These are phyloP conservation scores for Petrolisthes manimaculis DNA, from an alignment of 2,888 invertebrate species.

Conservation along the genomic window DNA sequence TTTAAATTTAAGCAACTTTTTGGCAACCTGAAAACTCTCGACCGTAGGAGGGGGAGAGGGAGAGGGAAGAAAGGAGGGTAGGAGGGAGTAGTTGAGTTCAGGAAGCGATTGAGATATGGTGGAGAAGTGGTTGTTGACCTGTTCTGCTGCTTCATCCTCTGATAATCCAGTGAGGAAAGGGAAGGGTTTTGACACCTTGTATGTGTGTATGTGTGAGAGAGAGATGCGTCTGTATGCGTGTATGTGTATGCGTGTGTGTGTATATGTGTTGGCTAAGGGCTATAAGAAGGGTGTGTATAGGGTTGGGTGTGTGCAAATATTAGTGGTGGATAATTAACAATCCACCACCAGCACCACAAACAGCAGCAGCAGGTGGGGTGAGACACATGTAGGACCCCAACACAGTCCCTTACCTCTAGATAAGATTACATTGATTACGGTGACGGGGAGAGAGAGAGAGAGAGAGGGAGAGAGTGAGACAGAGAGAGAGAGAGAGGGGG, in stretches of 20 bases:
- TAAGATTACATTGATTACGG: neutral
- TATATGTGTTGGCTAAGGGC: conserved; percentile 8
- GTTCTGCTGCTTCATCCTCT: too few species aligned
- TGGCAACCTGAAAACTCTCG: too few species aligned
- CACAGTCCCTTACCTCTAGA: too few species aligned
- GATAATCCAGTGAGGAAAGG: too few species aligned
- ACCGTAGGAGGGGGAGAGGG: too few species aligned
- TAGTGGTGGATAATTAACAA: neutral
- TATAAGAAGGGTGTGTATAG: conserved; percentile 9
- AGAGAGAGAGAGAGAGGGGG: conserved; percentile 19
- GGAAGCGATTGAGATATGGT: too few species aligned
- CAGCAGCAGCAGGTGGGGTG: neutral
- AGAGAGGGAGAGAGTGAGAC: neutral
- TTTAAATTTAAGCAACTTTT: too few species aligned
- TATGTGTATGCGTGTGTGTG: conserved; percentile 17
- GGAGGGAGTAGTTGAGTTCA: too few species aligned
- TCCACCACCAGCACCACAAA: neutral
- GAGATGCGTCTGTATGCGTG: neutral
- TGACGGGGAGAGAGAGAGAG: conserved; percentile 8
- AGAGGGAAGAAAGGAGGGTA: too few species aligned
- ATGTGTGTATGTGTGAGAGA: conserved; percentile 2
- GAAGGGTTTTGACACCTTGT: too few species aligned
- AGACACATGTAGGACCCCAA: neutral
- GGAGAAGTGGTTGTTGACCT: too few species aligned
- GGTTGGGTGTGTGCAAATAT: too few species aligned